Conservation (phyloP, 2,888 invertebrate species). For the Lycocerus yunnanus region DNA sequence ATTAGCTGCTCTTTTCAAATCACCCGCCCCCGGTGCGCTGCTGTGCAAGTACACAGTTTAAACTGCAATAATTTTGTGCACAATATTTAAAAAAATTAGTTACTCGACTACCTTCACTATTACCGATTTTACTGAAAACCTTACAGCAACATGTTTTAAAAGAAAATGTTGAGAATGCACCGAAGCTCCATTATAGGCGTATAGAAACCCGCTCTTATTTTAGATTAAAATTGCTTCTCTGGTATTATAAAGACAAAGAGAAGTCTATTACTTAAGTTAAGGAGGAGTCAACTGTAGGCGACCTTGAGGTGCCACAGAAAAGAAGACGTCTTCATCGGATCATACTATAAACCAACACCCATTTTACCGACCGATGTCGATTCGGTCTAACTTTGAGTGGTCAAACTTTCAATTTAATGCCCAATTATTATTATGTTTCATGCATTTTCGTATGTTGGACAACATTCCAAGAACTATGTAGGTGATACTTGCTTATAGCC, state of each 20-base stretch:
- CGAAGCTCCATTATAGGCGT: not conserved
- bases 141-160: not conserved
- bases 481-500: constrained; percentile 30
- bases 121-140: not conserved
- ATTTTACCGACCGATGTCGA: constrained; percentile 27
- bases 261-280: constrained; percentile 45
- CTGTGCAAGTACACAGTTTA: not conserved
- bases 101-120: not conserved
- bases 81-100: not conserved
- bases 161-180: not conserved
- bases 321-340: constrained; percentile 51
- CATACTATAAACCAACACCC: constrained; percentile 31
- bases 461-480: constrained; percentile 18
- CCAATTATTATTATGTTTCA: constrained; percentile 35
- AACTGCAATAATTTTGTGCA: not conserved
- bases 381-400: constrained; percentile 21
- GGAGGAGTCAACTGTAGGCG: constrained; percentile 38
- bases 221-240: constrained; percentile 7
- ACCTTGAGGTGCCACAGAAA: constrained; percentile 53
- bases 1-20: not conserved
- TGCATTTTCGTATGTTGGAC: constrained; percentile 22
- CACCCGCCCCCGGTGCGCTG: not conserved
- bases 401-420: constrained; percentile 27
- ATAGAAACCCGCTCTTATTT: constrained; percentile 2
- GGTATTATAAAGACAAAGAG: constrained; percentile 26